These are phyloP conservation scores for Probosciger aterrimus DNA, from an alignment of 2,113 vertebrate genomes.

Conservation along the genomic window DNA sequence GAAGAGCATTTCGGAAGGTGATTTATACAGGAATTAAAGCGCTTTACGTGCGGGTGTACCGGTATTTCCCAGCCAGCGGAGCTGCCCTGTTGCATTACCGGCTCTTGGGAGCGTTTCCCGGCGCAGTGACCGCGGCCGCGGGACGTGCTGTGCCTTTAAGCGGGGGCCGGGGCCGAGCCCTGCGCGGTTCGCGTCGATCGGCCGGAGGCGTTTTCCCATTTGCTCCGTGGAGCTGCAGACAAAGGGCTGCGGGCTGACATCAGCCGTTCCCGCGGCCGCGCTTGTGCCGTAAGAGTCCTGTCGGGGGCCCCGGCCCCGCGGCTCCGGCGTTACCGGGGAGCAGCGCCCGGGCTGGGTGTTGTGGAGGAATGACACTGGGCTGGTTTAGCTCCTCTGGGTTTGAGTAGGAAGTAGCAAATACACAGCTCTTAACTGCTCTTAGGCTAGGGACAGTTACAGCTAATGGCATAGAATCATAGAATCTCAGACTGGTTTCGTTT, in stretches of 20 bases:
- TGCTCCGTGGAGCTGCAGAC: conserved; percentile 87
- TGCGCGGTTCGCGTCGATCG: no score
- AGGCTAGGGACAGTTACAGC: background rate
- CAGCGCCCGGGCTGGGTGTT: background rate
- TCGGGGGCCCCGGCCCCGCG: no score
- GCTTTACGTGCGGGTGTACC: background rate
- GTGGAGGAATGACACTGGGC: background rate
- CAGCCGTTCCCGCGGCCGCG: conserved; percentile 69
- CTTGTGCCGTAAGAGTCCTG: conserved; percentile 67
- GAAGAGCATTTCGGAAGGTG: background rate
- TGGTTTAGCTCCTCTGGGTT: background rate
- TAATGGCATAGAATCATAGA: background rate
- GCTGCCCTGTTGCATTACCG: background rate
- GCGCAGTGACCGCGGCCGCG: no score
- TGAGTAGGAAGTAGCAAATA: background rate
- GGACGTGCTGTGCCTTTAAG: conserved; percentile 60
- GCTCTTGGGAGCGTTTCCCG: no score
- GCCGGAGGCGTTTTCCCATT: conserved; percentile 87
- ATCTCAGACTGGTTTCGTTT: background rate
- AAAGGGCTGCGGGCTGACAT: conserved; percentile 87
- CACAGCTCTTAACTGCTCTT: background rate
- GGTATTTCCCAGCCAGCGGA: background rate
- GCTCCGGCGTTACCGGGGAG: background rate
- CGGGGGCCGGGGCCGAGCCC: no score
- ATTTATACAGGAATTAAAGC: background rate